Evolutionary conservation across 2,113 vertebrate genomes (phyloP), one percentile per base, ranked within the genome.

Genomic region (Dicaeum eximium): DNA sequence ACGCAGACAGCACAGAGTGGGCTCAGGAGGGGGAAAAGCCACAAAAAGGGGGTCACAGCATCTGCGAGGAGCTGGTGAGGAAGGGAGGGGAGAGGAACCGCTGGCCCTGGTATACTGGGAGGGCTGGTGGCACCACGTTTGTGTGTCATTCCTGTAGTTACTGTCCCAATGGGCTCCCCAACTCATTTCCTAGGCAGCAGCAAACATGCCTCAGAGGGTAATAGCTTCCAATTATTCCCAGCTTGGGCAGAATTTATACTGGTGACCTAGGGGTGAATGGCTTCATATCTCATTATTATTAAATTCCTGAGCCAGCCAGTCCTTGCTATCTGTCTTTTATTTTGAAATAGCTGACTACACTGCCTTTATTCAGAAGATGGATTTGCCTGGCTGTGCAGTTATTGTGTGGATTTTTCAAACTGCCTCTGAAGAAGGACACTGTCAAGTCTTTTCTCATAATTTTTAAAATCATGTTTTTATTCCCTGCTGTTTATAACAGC

Each of bases 251-350:
- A 94, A 92, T 94, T 96, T 91, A 84, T 95, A 94, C 92, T 91
- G 89, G 95, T 91, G 94, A 97, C 94, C 91, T 81, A 88, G 91
- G 86, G 79, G 79, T 79, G 91, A 94, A 95, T 92, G 84, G 92
- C 88, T 96, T 93, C 78, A 92, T 96, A 94, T 96, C 96, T 97
- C 96, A 97, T 96, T 96, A 97, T 94, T 96, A 96, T 91, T 95
- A 94, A 95, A 92, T 85, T 95, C 86, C 93, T 86, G 79, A 96
- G 92, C 86, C 75, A 96, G 78, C 15, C 75, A 88, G 95, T 95
- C 95, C 75, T 95, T 80, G 88, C 95, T 95, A 91, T 96, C 86
- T 92, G 72, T 88, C 92, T 97, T 95, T 95, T 96, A 90, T 88
- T 97, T 96, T 96, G 94, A 94, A 96, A 96, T 56, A 96, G 93